Evolutionary conservation across 1,140 invertebrate species (phyloP).

Genomic region (Gonatopus flavifemur): DNA sequence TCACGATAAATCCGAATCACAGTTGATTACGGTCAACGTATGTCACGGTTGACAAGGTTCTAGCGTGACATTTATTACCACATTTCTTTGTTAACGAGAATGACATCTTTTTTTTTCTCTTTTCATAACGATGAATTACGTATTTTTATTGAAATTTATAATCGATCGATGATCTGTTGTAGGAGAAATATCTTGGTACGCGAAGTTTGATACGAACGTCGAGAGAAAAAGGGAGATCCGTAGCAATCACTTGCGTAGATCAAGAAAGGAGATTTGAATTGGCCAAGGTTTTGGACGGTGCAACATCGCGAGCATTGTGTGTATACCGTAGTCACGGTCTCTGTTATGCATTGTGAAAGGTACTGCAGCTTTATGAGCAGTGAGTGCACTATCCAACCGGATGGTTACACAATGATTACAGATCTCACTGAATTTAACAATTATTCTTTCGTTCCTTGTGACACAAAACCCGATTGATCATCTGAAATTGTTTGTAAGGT

Average conservation of each 20-base stretch:
- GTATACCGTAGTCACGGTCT: constrained; percentile 14
- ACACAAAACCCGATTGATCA: too few relatives aligned
- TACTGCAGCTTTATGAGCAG: constrained; percentile 22
- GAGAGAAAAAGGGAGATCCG: neutral
- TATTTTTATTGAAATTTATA: too few relatives aligned
- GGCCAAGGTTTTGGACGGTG: constrained; percentile 19
- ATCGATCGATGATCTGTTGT: too few relatives aligned
- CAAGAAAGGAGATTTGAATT: constrained; percentile 8
- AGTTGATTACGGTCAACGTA: too few relatives aligned
- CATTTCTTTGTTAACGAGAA: too few relatives aligned
- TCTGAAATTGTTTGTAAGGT: too few relatives aligned
- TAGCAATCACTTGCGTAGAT: neutral
- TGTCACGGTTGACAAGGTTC: too few relatives aligned
- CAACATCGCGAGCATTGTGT: neutral
- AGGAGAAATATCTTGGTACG: too few relatives aligned
- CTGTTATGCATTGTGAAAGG: constrained; percentile 33
- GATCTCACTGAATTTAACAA: constrained; percentile 16
- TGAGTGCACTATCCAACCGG: constrained; percentile 19
- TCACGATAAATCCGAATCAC: too few relatives aligned
- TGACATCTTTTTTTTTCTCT: too few relatives aligned
- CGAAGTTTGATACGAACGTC: neutral
- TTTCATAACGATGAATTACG: too few relatives aligned
- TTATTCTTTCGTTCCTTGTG: constrained; percentile 12
- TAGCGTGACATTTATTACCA: too few relatives aligned
- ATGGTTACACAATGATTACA: constrained; percentile 30